Conservation (phyloP, 2,113 vertebrate species). For the cattle (Bos taurus) region ARS-UCD2.0 NC_037342.1:38591001-38591500, state of each 20-base stretch:
- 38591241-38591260: neutral
- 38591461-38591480: neutral
- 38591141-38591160: neutral
- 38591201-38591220: neutral
- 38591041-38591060: neutral
- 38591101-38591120: neutral
- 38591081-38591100: neutral
- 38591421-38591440: neutral
- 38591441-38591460: neutral
- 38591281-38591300: neutral
- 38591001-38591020: neutral
- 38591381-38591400: neutral
- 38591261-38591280: neutral
- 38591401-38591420: neutral
- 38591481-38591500: neutral
- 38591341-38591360: neutral
- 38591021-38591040: neutral
- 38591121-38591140: neutral
- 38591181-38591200: neutral
- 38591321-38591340: neutral
- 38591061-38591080: rapidly evolving
- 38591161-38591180: neutral
- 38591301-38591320: neutral
- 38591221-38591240: neutral
- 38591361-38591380: neutral